Evolutionary conservation across 2,888 invertebrate genomes (phyloP).

Genomic region (Rotaria magnacalcarata): DNA sequence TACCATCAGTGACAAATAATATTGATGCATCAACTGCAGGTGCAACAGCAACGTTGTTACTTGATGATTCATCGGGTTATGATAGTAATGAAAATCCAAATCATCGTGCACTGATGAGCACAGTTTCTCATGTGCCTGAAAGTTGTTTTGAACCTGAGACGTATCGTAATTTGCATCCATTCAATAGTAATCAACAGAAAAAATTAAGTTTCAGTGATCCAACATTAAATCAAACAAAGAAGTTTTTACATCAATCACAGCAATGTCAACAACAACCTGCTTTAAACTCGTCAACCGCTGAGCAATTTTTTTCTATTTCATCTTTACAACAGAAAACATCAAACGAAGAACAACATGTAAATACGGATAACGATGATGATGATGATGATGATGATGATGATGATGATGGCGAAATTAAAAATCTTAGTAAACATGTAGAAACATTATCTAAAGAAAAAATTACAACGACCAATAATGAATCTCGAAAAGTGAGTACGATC

Average conservation of each 20-base stretch:
- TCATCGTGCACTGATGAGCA: too few relatives aligned
- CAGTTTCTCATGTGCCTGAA: neutral
- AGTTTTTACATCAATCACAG: neutral
- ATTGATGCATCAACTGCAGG: neutral
- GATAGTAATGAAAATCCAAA: neutral
- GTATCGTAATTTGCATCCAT: slow-evolving; percentile 7
- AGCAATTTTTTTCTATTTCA: neutral
- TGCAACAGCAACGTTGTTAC: neutral
- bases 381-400: neutral
- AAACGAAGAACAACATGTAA: neutral
- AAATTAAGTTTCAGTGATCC: slow-evolving; percentile 35
- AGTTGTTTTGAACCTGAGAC: slow-evolving; percentile 33
- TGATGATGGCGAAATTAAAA: neutral
- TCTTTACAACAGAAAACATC: neutral
- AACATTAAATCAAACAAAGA: slow-evolving; percentile 31
- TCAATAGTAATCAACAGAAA: neutral
- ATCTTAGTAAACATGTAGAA: neutral
- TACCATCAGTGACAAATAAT: neutral
- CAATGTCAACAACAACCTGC: neutral
- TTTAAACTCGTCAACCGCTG: neutral
- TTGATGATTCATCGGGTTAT: slow-evolving; percentile 15
- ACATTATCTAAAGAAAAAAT: neutral
- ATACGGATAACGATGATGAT: neutral
- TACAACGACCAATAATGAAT: neutral
- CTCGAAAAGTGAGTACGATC: neutral